phyloP scores from a whole-genome alignment of 2,888 invertebrate species.

The Acrobeloides nanus region DNA sequence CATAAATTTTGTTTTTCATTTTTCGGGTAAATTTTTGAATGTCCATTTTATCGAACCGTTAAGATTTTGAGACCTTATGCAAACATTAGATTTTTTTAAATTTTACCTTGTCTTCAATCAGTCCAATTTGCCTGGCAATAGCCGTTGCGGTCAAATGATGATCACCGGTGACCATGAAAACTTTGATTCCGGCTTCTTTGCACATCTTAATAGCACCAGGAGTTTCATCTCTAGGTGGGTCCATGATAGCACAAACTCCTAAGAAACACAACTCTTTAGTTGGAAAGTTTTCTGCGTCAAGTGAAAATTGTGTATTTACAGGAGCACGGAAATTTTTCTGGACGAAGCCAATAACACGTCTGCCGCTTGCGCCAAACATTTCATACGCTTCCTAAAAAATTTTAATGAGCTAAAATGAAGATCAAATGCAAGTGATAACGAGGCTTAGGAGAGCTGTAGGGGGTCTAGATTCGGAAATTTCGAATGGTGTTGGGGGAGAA shows the following conservation, averaged over 20 bases:
- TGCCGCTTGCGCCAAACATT: slow-evolving; percentile 38
- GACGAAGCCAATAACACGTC: slow-evolving; percentile 42
- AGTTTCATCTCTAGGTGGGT: slow-evolving; percentile 31
- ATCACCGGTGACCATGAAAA: slow-evolving; percentile 46
- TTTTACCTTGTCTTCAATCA: slow-evolving; percentile 26
- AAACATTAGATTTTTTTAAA: neutral
- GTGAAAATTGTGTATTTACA: slow-evolving; percentile 17
- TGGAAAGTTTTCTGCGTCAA: slow-evolving; percentile 15
- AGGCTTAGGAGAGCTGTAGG: too few relatives aligned
- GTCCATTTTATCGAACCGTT: too few relatives aligned
- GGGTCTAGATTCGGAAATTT: too few relatives aligned
- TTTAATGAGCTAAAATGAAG: neutral
- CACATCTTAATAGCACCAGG: slow-evolving; percentile 32
- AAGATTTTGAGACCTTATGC: slow-evolving; percentile 7
- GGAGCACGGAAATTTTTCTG: slow-evolving; percentile 28
- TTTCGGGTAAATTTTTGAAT: too few relatives aligned
- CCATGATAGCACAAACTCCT: slow-evolving; percentile 22
- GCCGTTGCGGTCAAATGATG: slow-evolving; percentile 41
- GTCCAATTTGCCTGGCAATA: slow-evolving; percentile 41
- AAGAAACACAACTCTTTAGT: slow-evolving; percentile 17
- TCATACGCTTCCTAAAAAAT: slow-evolving; percentile 30
- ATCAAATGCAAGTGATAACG: slow-evolving; percentile 22
- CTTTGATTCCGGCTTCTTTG: slow-evolving; percentile 41
- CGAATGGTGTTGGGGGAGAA: neutral
- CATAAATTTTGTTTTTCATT: too few relatives aligned